Conservation (phyloP, 2,113 vertebrate genomes). For the Pedionomus torquatus region DNA sequence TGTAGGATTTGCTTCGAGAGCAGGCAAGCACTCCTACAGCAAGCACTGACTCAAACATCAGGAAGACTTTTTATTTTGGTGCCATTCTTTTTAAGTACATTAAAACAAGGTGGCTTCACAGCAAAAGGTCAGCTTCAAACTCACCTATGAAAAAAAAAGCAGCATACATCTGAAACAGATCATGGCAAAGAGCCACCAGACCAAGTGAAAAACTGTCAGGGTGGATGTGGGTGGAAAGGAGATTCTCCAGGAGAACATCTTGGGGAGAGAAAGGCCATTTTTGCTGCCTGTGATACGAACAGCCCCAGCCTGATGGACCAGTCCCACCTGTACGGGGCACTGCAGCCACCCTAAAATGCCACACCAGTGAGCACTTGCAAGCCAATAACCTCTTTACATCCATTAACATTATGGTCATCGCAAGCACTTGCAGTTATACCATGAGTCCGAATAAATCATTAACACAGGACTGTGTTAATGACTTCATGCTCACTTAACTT, state of each 20-base stretch:
- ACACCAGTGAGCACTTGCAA: background rate
- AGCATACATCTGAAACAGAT: background rate
- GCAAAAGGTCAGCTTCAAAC: background rate
- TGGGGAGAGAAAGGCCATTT: background rate
- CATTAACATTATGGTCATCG: background rate
- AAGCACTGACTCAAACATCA: background rate
- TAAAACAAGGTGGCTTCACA: background rate
- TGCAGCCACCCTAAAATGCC: background rate
- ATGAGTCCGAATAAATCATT: background rate
- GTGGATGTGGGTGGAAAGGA: background rate
- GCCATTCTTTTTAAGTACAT: background rate
- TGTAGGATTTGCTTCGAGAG: background rate
- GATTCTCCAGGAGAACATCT: background rate
- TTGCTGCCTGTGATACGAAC: background rate
- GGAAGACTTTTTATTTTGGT: background rate
- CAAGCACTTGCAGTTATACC: background rate
- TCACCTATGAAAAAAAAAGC: background rate
- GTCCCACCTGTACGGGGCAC: accelerated
- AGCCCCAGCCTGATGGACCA: accelerated
- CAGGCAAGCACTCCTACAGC: background rate
- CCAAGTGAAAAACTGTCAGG: background rate
- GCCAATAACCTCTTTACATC: background rate
- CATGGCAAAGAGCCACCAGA: background rate
- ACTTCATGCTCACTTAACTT: background rate
- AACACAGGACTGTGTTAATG: background rate